These are phyloP conservation scores for Prosopocoilus inquinatus DNA, from an alignment of 2,888 invertebrate species.

Conservation along the genomic window DNA sequence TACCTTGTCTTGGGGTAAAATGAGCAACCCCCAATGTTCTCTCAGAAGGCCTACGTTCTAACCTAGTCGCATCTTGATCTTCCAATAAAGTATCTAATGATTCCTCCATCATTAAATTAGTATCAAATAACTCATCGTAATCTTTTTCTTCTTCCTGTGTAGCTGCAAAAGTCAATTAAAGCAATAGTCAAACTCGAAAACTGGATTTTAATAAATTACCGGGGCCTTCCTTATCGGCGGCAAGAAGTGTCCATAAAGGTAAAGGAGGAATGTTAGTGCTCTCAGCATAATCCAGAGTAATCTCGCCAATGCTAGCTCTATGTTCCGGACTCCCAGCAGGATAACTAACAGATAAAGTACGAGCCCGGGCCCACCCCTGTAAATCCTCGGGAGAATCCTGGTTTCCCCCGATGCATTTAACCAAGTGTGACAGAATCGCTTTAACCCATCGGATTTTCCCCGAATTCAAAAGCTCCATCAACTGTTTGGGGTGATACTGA, in stretches of 20 bases:
- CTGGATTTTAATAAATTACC: conserved; percentile 40
- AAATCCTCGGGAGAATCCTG: conserved; percentile 53
- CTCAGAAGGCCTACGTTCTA: conserved; percentile 52
- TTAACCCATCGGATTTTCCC: conserved; percentile 98
- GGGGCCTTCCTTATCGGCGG: conserved; percentile 87
- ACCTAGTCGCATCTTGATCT: conserved; percentile 58
- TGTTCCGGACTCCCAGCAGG: conserved; percentile 79
- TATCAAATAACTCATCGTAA: conserved; percentile 89
- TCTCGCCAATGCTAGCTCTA: conserved; percentile 79
- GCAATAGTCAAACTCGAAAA: background rate
- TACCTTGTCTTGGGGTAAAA: conserved; percentile 80
- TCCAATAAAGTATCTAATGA: conserved; percentile 77
- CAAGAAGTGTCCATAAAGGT: conserved; percentile 92
- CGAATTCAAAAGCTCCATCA: conserved; percentile 97
- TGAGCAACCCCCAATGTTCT: conserved; percentile 62
- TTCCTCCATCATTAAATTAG: conserved; percentile 71
- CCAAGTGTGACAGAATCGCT: conserved; percentile 94
- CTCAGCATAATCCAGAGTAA: conserved; percentile 91
- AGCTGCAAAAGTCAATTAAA: conserved; percentile 39
- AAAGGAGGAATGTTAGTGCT: conserved; percentile 97
- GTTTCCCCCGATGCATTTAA: conserved; percentile 66
- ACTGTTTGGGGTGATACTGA: conserved; percentile 98
- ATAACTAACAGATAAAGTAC: conserved; percentile 87
- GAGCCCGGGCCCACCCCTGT: conserved; percentile 76
- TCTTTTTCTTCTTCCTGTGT: conserved; percentile 58